A percentile compares a stretch with the other conserved stretches of the same genome.
These are phyloP conservation scores for Axis porcinus DNA, from an alignment of 2,113 vertebrate species.

Conservation along the genomic window DNA sequence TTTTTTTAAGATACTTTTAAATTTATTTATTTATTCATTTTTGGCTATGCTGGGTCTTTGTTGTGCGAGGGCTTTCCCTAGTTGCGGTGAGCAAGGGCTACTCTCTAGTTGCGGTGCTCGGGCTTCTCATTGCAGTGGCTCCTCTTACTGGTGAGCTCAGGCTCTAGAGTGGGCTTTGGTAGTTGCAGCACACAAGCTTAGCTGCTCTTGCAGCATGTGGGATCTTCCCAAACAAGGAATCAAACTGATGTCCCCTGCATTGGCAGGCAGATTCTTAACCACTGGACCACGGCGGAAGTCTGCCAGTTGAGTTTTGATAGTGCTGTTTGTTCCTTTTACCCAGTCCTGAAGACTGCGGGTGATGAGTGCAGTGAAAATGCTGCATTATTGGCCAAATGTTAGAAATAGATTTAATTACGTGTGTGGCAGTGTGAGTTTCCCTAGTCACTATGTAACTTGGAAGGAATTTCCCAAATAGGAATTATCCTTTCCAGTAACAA, in stretches of 20 bases:
- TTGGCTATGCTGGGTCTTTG: neutral
- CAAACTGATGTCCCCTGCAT: neutral
- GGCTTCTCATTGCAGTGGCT: neutral
- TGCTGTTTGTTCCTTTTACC: neutral
- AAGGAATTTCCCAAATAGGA: neutral
- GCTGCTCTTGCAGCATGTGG: neutral
- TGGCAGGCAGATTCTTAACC: neutral
- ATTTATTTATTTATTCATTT: neutral
- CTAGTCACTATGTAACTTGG: neutral
- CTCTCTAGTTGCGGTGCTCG: neutral
- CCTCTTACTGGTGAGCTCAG: neutral
- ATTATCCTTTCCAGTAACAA: neutral
- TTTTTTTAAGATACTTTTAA: neutral
- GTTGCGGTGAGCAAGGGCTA: neutral
- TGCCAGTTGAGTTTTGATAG: neutral
- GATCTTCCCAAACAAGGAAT: neutral
- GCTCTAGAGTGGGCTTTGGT: neutral
- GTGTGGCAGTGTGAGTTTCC: neutral
- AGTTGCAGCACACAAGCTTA: neutral
- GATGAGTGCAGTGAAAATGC: neutral
- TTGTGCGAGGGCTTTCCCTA: neutral
- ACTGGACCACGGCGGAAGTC: neutral
- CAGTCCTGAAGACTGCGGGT: neutral
- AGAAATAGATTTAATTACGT: neutral
- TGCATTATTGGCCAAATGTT: neutral